phyloP scores from a whole-genome alignment of 2,113 vertebrate genomes.

The Cygnus atratus region DNA sequence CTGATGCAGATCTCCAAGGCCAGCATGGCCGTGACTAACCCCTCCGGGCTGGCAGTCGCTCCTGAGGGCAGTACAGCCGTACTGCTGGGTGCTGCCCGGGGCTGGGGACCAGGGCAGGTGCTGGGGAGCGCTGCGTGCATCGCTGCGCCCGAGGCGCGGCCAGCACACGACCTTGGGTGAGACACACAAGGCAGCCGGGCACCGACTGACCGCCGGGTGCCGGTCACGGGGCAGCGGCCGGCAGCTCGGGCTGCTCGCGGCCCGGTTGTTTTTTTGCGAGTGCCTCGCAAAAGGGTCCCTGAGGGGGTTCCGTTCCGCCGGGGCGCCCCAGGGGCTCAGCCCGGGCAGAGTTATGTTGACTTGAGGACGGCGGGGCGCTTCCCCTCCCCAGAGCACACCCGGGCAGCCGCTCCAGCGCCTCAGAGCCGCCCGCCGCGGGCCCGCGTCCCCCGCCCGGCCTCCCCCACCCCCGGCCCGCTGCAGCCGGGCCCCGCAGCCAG shows the following conservation, averaged over 20 bases:
- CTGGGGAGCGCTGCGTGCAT: background rate
- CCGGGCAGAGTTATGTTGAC: too few species aligned
- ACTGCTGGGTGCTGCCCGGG: background rate
- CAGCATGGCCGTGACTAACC: background rate
- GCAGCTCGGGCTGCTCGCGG: too few species aligned
- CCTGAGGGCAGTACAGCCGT: background rate
- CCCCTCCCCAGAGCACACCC: background rate
- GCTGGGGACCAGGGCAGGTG: background rate
- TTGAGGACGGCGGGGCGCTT: too few species aligned
- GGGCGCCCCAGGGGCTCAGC: too few species aligned
- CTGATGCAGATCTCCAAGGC: background rate
- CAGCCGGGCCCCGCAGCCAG: background rate
- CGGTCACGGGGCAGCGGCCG: too few species aligned
- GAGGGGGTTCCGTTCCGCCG: too few species aligned
- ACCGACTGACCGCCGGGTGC: too few species aligned
- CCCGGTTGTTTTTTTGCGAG: too few species aligned
- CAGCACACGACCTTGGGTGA: background rate
- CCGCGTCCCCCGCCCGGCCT: background rate
- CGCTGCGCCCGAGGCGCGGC: accelerated
- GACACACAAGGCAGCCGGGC: background rate
- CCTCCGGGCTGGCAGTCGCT: background rate
- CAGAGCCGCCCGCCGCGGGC: background rate
- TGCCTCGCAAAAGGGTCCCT: too few species aligned
- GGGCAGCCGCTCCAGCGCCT: background rate
- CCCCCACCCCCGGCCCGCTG: background rate